Evolutionary conservation across 2,888 invertebrate species (phyloP).

Genomic region (Acanthosepion lycidas): DNA sequence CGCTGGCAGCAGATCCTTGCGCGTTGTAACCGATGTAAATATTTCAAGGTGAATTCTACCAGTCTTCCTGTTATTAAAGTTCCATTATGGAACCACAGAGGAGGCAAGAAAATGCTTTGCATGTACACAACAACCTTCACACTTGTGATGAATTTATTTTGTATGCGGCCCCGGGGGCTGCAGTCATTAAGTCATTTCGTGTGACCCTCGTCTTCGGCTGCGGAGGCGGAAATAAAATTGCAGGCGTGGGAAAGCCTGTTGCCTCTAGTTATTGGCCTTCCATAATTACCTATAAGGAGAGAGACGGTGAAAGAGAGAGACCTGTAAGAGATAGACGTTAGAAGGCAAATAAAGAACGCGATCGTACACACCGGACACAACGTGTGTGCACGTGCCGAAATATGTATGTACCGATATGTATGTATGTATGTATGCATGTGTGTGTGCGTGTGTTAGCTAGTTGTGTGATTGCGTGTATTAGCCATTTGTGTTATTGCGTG

Average conservation of each 20-base stretch:
- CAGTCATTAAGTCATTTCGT: conserved; percentile 2
- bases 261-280: neutral
- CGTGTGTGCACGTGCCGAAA: neutral
- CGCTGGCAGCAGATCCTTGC: too few species aligned
- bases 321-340: neutral
- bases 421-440: too few species aligned
- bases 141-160: neutral
- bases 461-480: too few species aligned
- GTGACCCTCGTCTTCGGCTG: conserved; percentile 33
- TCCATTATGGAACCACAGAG: neutral
- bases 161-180: neutral
- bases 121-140: neutral
- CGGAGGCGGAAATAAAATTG: neutral
- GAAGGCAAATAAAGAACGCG: neutral
- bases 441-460: too few species aligned
- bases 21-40: neutral
- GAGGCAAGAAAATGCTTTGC: neutral
- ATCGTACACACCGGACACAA: neutral
- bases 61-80: neutral
- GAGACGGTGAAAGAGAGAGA: neutral
- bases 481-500: too few species aligned
- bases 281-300: neutral
- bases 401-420: neutral
- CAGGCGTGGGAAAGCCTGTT: conserved; percentile 33
- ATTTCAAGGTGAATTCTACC: neutral